phyloP scores from a whole-genome alignment of 2,113 vertebrate genomes.

The Lophochroa leadbeateri region DNA sequence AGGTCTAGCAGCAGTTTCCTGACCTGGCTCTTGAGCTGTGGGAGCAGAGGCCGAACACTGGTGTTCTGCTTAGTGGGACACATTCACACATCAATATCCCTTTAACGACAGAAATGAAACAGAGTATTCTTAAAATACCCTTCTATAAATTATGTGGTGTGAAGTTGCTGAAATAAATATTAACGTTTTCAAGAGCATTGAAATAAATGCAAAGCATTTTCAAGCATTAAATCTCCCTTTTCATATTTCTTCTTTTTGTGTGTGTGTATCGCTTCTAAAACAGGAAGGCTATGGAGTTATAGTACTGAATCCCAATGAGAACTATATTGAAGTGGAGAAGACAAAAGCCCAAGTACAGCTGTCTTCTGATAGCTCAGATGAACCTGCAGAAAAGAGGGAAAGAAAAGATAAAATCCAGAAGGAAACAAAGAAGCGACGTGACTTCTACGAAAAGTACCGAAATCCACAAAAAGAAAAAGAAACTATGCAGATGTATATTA shows the following conservation, averaged over 20 bases:
- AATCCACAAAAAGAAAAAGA: slow-evolving; percentile 96
- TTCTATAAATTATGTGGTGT: background rate
- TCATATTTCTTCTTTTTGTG: slow-evolving; percentile 62
- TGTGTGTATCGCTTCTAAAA: slow-evolving; percentile 55
- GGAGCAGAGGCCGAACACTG: too few relatives aligned
- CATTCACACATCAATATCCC: background rate
- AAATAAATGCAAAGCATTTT: slow-evolving; percentile 42
- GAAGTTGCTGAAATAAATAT: slow-evolving; percentile 32
- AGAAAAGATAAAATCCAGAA: slow-evolving; percentile 87
- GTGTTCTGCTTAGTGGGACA: too few relatives aligned
- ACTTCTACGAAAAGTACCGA: slow-evolving; percentile 96
- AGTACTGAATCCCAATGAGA: slow-evolving; percentile 98
- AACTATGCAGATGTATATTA: slow-evolving; percentile 87
- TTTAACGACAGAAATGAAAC: background rate
- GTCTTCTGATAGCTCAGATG: slow-evolving; percentile 85
- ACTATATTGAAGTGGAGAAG: slow-evolving; percentile 95
- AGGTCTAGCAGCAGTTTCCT: too few relatives aligned
- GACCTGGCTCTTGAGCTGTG: too few relatives aligned
- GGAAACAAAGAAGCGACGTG: slow-evolving; percentile 89
- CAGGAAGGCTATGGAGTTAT: slow-evolving; percentile 95
- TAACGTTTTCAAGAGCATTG: slow-evolving; percentile 6
- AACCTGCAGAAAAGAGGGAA: slow-evolving; percentile 94
- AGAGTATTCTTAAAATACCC: background rate
- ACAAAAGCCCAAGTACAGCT: slow-evolving; percentile 74
- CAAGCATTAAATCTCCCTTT: slow-evolving; percentile 58